These are phyloP conservation scores for Acomys russatus DNA, from an alignment of 2,797 vertebrate species.

Conservation along the genomic window DNA sequence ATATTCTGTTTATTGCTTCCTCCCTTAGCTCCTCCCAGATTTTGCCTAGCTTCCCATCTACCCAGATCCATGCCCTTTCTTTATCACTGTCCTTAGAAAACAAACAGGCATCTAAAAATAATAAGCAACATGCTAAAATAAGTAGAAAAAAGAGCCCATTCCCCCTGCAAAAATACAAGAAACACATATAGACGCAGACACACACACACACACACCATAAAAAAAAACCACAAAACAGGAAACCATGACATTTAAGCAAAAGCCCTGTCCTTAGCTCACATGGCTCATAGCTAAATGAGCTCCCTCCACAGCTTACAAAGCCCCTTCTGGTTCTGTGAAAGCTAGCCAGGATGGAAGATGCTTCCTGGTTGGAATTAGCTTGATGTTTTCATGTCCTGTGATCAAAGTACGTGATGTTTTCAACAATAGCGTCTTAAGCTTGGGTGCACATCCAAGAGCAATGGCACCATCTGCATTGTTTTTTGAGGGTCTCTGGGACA, in stretches of 20 bases:
- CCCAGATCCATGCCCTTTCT: background rate
- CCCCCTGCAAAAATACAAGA: background rate
- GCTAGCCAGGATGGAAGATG: background rate
- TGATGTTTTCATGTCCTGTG: background rate
- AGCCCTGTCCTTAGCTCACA: background rate
- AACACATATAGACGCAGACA: background rate
- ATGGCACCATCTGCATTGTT: background rate
- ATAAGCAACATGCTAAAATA: background rate
- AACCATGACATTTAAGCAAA: background rate
- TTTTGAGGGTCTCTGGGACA: background rate
- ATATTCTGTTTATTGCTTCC: background rate
- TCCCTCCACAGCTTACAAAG: background rate
- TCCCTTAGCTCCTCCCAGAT: background rate
- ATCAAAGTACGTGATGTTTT: too few species aligned
- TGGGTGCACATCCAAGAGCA: background rate
- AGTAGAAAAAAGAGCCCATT: background rate
- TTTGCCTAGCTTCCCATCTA: background rate
- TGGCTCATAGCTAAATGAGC: background rate
- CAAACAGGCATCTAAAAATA: background rate
- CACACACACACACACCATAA: background rate
- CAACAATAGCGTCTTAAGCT: background rate
- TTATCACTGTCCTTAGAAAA: background rate
- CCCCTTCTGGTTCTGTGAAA: background rate
- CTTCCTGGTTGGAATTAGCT: background rate
- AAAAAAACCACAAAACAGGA: background rate